These are phyloP conservation scores for Danio jaintianensis DNA, from an alignment of 2,797 vertebrate species.

Conservation along the genomic window DNA sequence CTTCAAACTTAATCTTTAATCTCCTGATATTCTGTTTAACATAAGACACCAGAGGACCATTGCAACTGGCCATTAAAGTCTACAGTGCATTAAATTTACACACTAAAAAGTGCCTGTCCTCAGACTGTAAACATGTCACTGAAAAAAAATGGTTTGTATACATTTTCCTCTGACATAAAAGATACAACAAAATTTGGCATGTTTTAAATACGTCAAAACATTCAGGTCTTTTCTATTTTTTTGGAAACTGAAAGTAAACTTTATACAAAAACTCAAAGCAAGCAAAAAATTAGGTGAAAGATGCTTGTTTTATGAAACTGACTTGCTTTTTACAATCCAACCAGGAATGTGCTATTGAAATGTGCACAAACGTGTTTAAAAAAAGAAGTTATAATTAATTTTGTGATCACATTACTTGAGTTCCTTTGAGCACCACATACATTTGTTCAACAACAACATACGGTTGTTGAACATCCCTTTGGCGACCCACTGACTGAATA, in stretches of 20 bases:
- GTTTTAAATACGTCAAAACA: constrained; percentile 7
- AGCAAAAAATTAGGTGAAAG: neutral
- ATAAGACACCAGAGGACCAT: neutral
- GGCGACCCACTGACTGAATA: neutral
- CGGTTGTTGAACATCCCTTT: neutral
- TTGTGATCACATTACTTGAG: neutral
- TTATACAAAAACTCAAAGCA: neutral
- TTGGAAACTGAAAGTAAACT: neutral
- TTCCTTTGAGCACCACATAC: neutral
- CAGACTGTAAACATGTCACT: constrained; percentile 5
- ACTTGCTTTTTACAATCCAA: neutral
- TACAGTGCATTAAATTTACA: neutral
- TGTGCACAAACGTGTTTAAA: neutral
- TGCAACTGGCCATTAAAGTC: neutral
- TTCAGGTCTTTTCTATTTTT: neutral
- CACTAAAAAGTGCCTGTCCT: neutral
- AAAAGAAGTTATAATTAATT: constrained; percentile 3
- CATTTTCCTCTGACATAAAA: neutral
- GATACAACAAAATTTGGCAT: neutral
- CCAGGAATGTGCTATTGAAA: neutral
- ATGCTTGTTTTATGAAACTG: neutral
- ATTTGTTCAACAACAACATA: no score
- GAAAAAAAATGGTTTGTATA: constrained; percentile 9
- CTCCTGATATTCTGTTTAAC: neutral
- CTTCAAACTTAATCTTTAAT: neutral